Evolutionary conservation across 2,797 vertebrate genomes (phyloP).

Genomic region (Nyctalus aviator): DNA sequence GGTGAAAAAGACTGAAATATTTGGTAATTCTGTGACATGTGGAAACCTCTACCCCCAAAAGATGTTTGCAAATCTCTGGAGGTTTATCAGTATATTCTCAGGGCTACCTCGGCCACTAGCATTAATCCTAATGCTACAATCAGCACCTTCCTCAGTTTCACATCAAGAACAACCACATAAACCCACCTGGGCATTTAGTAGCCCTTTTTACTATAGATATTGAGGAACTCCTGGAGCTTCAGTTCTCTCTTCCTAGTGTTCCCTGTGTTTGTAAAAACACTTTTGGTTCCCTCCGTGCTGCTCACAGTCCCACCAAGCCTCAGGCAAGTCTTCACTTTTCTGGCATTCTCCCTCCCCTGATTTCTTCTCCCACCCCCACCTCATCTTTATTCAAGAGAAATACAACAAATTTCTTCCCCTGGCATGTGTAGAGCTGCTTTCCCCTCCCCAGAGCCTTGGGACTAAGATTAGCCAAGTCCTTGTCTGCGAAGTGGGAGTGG

Average conservation of each 20-base stretch:
- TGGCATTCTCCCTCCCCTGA: neutral
- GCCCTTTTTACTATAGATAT: neutral
- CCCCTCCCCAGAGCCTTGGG: neutral
- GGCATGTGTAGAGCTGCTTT: neutral
- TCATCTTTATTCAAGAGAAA: neutral
- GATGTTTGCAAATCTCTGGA: neutral
- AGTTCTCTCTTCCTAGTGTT: too few species aligned
- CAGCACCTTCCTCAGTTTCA: neutral
- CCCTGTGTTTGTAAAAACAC: neutral
- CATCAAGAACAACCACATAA: neutral
- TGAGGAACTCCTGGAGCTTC: neutral
- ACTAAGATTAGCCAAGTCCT: neutral
- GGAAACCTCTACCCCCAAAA: neutral
- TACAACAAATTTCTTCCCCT: neutral
- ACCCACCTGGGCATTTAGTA: neutral
- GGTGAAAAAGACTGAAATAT: slow-evolving; percentile 4
- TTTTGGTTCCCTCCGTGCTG: neutral
- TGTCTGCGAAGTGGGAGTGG: neutral
- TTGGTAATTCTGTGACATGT: neutral
- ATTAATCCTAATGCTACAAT: neutral
- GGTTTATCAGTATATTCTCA: neutral
- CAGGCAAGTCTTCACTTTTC: neutral
- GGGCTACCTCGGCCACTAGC: neutral
- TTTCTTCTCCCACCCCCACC: neutral
- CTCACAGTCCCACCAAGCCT: neutral